Evolutionary conservation across 1,140 invertebrate genomes (phyloP), one percentile per base, ranked within the genome.

Genomic region (Brachionus plicatilis): DNA sequence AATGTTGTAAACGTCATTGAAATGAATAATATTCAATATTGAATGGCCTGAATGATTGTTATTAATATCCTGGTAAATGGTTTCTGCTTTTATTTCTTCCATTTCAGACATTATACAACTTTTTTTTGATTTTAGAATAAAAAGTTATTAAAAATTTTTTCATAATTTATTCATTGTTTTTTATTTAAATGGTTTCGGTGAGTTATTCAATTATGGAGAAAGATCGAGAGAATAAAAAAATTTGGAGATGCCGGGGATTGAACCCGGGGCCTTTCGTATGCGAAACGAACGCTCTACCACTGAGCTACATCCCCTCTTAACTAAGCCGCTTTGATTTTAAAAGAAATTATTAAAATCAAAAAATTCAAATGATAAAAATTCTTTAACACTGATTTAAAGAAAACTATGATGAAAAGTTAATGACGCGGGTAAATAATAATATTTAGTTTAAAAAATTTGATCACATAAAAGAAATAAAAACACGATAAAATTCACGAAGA

Each of bases 1-100:
- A 50, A 96, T 93, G 88, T 96, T 96, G 88, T 96, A 96, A 0
- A 96, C 94, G 92, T 96, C 95, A 89, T 96, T 96, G 90, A 94
- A 96, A 90, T 96, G 95, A 2, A 82, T 29, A 20, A 82, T 82
- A 6, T 68, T 60, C 12, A 82, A 11, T 82, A 43, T 20, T 47
- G 17, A 6, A 72, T 82, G 50, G 2, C 9, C 43, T 11, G 53
- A 60, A 65, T 76, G 12, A 14, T 76, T 76, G 27, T 50, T 24
- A 76, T 27, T 76, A 27, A 47, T 53, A 24, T 76, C 45, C 24
- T 76, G 43, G 17, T 37, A 76, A 27, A 76, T 76, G 3, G 43
- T 50, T 37, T 76, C 43, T 17, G 68, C 37, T n/a, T 72, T 41
- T 72, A 72, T 43, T 72, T 33, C 27, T n/a, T n/a, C 33, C 17